Conservation (phyloP, 2,797 vertebrate genomes). For the Saxicola maurus region DNA sequence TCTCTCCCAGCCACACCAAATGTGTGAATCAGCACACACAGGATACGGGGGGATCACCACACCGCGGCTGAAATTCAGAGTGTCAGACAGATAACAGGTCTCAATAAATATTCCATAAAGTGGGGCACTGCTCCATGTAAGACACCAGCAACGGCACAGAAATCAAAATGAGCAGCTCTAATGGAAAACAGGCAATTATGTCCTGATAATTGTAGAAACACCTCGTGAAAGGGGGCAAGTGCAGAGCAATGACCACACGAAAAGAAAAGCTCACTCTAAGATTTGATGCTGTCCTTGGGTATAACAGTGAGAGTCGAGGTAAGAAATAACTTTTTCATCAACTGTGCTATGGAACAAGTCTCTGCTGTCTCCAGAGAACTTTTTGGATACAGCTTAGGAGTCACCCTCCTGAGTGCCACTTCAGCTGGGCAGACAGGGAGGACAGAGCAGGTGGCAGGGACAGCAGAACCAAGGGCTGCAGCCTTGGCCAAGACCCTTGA, state of each 20-base stretch:
- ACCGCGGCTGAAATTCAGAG: background rate
- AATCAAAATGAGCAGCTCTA: background rate
- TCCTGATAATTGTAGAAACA: background rate
- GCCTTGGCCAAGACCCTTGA: rapidly evolving
- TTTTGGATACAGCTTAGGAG: background rate
- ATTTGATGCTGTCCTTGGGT: background rate
- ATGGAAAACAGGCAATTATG: background rate
- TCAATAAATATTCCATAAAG: background rate
- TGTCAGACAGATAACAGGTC: background rate
- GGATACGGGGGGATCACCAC: too few species aligned
- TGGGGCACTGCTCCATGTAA: background rate
- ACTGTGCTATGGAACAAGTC: rapidly evolving
- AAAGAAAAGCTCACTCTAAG: background rate
- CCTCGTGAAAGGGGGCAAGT: background rate
- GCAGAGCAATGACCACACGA: background rate
- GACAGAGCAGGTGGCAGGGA: background rate
- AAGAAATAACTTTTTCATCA: background rate
- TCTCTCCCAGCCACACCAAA: background rate
- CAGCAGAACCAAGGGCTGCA: rapidly evolving
- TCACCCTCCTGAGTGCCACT: rapidly evolving
- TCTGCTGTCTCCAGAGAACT: background rate
- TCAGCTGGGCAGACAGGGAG: background rate
- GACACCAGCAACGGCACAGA: background rate
- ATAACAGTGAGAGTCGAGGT: rapidly evolving
- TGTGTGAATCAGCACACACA: background rate